Percentiles rank a stretch among this genome's conserved stretches.
These are phyloP conservation scores for Ranitomeya imitator DNA, from an alignment of 2,113 vertebrate genomes.

Conservation along the genomic window DNA sequence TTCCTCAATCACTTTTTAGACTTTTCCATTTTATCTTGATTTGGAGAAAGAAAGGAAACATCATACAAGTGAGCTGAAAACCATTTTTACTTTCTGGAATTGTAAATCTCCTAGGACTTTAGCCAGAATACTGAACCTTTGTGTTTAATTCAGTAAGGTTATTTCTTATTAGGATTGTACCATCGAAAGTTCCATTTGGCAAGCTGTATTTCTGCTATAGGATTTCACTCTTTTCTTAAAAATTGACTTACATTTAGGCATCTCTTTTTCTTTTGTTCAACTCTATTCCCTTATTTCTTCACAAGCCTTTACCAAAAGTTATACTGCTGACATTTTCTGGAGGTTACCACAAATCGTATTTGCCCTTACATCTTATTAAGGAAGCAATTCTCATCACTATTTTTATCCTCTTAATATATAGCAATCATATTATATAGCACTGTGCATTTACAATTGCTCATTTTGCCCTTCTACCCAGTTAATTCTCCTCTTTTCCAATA, in stretches of 20 bases:
- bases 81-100: constrained; percentile 42
- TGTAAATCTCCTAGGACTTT: constrained; percentile 26
- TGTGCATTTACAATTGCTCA: too few relatives aligned
- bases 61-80: constrained; percentile 33
- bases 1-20: neutral
- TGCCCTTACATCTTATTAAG: too few relatives aligned
- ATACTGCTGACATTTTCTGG: too few relatives aligned
- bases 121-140: constrained; percentile 2
- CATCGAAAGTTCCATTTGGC: neutral
- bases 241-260: neutral
- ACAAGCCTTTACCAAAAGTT: neutral
- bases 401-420: too few relatives aligned
- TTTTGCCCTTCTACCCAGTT: too few relatives aligned
- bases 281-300: neutral
- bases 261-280: neutral
- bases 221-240: neutral
- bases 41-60: neutral
- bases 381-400: too few relatives aligned
- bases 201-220: neutral
- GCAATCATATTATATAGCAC: too few relatives aligned
- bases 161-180: constrained; percentile 24
- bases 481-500: too few relatives aligned
- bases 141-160: constrained; percentile 25
- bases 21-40: constrained; percentile 45
- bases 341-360: too few relatives aligned